Conservation (phyloP, 1,140 invertebrate genomes). For the Ceratina japonica region DNA sequence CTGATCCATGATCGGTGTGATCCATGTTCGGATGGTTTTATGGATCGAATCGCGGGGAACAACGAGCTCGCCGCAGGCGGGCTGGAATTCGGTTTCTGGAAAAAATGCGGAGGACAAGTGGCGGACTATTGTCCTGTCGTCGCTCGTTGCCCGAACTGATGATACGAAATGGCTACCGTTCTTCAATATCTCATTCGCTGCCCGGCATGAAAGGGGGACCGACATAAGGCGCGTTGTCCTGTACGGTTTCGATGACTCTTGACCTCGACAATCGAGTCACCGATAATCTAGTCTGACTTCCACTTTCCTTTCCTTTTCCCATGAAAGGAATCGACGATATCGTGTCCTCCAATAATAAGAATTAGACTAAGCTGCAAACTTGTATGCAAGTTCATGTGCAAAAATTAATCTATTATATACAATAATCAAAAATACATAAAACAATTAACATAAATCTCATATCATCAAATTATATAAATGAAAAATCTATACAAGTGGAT, state of each 20-base stretch:
- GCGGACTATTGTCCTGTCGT: constrained; percentile 56
- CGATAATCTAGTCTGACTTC: constrained; percentile 55
- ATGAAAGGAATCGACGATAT: neutral
- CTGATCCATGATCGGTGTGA: constrained; percentile 36
- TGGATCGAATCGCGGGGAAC: constrained; percentile 38
- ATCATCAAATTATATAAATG: no score
- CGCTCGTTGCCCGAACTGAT: constrained; percentile 36
- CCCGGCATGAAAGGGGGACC: neutral
- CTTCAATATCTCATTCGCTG: constrained; percentile 51
- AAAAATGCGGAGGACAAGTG: constrained; percentile 52
- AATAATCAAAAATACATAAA: no score
- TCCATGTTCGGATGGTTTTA: constrained; percentile 12
- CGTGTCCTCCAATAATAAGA: no score
- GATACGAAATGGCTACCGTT: constrained; percentile 62
- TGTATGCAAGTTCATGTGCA: no score
- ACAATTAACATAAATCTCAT: no score
- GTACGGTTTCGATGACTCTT: constrained; percentile 49
- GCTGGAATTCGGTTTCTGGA: constrained; percentile 48
- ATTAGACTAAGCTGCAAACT: no score
- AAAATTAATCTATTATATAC: no score
- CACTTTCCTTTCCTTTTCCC: neutral
- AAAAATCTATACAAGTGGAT: no score
- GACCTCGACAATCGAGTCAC: constrained; percentile 53
- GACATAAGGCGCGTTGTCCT: constrained; percentile 24
- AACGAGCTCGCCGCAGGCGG: constrained; percentile 27